phyloP scores from a whole-genome alignment of 1,140 invertebrate species.

The Ceratina calcarata region DNA sequence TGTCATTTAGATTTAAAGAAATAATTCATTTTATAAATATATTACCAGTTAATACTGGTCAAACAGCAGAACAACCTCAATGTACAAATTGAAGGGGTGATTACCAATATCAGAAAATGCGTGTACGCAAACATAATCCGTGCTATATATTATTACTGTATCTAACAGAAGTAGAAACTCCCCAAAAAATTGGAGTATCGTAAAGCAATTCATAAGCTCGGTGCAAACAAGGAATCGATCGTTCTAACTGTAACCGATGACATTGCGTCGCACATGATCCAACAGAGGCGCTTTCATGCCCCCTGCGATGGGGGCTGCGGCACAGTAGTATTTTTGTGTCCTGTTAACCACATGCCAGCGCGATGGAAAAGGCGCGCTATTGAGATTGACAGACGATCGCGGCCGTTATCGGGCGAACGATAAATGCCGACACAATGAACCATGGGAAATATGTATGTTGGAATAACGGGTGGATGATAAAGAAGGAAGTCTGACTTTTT shows the following conservation, averaged over 20 bases:
- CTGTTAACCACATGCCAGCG: constrained; percentile 46
- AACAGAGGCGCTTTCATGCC: constrained; percentile 63
- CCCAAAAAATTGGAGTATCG: constrained; percentile 33
- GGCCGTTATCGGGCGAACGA: constrained; percentile 52
- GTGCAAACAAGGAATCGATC: constrained; percentile 50
- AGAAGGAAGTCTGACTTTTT: constrained; percentile 33
- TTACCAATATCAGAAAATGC: background rate
- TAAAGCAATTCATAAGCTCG: constrained; percentile 30
- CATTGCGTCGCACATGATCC: constrained; percentile 16
- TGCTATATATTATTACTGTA: background rate
- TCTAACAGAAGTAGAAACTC: background rate
- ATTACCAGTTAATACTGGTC: too few species aligned
- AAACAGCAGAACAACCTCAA: too few species aligned
- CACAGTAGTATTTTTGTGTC: constrained; percentile 72
- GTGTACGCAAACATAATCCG: background rate
- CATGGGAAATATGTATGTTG: constrained; percentile 43
- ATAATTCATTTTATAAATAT: too few species aligned
- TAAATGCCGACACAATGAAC: constrained; percentile 47
- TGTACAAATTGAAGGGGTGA: background rate
- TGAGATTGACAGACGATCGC: constrained; percentile 8
- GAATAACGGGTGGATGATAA: constrained; percentile 31
- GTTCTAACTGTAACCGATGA: constrained; percentile 18
- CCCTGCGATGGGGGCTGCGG: constrained; percentile 34
- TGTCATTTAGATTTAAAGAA: too few species aligned
- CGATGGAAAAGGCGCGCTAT: constrained; percentile 45